Evolutionary conservation across 2,888 invertebrate genomes (phyloP), one percentile per base, ranked within the genome.

Genomic region (Xanthia togata): DNA sequence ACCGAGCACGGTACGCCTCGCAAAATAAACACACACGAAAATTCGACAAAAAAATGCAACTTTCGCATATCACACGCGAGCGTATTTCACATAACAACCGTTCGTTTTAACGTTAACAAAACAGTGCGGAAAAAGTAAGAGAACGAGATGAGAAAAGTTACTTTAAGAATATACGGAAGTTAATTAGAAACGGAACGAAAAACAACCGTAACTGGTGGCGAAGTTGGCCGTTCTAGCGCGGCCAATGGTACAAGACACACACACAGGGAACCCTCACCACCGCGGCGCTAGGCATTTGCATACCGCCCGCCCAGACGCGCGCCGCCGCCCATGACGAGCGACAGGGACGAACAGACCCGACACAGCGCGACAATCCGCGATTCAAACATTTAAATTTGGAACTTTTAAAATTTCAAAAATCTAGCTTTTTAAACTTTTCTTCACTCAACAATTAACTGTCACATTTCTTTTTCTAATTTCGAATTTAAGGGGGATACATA

Each of bases 131-230:
- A 94, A 94, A 94, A 93, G 92, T 90, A 91, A 90, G 89, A 91
- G 88, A 93, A 92, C 93, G 94, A 95, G 95, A 96, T 96, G 96
- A 95, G 95, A 96, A 96, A 96, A 96, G 96, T 96, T 96, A 95
- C 95, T 95, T 95, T 93, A 94, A 96, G 96, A 96, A 96, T 96
- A 95, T 94, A 96, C 96, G 96, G 95, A 96, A 96, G 96, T 96
- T 96, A 96, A 96, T 96, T 96, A 96, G 94, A 94, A 96, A 94
- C 94, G 94, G 96, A 96, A 95, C 96, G 96, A 96, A 96, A 96
- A 97, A 96, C 97, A 97, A 97, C 97, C 97, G 97, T 96, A 95
- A 95, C 96, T 96, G 96, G 94, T 96, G 96, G 96, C 97, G 96
- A 96, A 95, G 96, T 96, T 96, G 91, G 96, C 95, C 96, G 96